Evolutionary conservation across 2,113 vertebrate species (phyloP), one percentile per base, ranked within the genome.

Genomic region (Passer domesticus): DNA sequence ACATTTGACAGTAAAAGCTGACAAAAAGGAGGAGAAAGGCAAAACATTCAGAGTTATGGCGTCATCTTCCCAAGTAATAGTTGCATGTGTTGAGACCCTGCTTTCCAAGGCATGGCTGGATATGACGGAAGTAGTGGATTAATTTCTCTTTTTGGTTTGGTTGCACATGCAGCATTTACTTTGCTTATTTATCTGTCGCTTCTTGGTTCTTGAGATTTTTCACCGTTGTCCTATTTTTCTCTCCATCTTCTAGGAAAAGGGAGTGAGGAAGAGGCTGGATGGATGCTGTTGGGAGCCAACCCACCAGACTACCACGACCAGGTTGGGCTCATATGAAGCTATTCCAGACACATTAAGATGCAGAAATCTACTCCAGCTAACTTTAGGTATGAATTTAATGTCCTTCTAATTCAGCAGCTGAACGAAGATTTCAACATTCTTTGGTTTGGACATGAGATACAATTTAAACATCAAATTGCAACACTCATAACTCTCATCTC

Each of bases 41-140:
- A 24, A 0, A 3, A 21, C 6, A 35, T 33, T 69, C 7, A n/a
- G 13, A 25, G 6, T 16, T 35, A 55, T 0, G 2, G 4, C 2
- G 2, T 41, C 17, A 1, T n/a, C n/a, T 62, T 70, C 22, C 31
- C 28, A 67, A 78, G 16, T 2, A 11, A 33, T 4, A 47, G 21
- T 7, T 44, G 14, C 8, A 10, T 1, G 2, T 39, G 10, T 11
- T 75, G 41, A 69, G 10, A 14, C 4, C 3, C 21, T 66, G 12
- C 19, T 74, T 82, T 56, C 23, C 11, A 75, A 43, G 21, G 58
- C 15, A 5, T 11, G 15, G 17, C 5, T 66, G 18, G 33, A 39
- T 13, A 21, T 56, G 22, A 19, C 1, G 0, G 11, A 60, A 81
- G 6, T 0, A 0, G 10, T 69, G 3, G 12, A 33, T 18, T 1